A percentile compares a stretch with the other conserved stretches of the same genome.
These are phyloP conservation scores for Sipha maydis DNA, from an alignment of 2,888 invertebrate species.

Conservation along the genomic window DNA sequence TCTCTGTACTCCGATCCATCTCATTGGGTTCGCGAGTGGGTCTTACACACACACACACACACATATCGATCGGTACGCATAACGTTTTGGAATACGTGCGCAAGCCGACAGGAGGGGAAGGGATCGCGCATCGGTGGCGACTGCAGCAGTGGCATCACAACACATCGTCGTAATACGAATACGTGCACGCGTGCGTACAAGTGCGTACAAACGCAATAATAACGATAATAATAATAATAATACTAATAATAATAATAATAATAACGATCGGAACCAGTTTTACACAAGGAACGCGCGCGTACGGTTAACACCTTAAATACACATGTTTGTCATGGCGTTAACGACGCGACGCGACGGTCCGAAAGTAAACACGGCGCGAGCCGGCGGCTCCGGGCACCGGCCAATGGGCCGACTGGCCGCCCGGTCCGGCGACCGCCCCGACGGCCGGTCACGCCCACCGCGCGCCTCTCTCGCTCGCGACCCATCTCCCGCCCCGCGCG, in stretches of 20 bases:
- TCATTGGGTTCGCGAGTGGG: no score
- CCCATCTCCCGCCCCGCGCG: no score
- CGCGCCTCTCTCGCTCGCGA: no score
- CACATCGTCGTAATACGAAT: no score
- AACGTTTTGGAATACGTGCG: not conserved
- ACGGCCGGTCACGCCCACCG: no score
- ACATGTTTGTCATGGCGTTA: conserved; percentile 61
- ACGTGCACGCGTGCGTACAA: not conserved
- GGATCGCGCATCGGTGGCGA: not conserved
- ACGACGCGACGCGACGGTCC: conserved; percentile 44
- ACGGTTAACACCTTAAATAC: conserved; percentile 60
- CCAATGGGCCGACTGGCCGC: conserved; percentile 68
- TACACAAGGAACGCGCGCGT: conserved; percentile 7
- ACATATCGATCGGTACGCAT: not conserved
- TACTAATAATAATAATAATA: not conserved
- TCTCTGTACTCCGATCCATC: no score
- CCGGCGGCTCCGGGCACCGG: conserved; percentile 13
- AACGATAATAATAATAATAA: no score
- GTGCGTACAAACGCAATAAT: not conserved
- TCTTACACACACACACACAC: no score
- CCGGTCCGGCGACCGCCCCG: conserved; percentile 70
- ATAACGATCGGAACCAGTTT: conserved; percentile 57
- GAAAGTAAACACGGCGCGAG: conserved; percentile 53
- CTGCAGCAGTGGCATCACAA: not conserved
- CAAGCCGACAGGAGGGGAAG: not conserved